Percentiles rank a stretch among this genome's conserved stretches.
Conservation (phyloP, 2,888 invertebrate genomes). For the Dilophus febrilis region DNA sequence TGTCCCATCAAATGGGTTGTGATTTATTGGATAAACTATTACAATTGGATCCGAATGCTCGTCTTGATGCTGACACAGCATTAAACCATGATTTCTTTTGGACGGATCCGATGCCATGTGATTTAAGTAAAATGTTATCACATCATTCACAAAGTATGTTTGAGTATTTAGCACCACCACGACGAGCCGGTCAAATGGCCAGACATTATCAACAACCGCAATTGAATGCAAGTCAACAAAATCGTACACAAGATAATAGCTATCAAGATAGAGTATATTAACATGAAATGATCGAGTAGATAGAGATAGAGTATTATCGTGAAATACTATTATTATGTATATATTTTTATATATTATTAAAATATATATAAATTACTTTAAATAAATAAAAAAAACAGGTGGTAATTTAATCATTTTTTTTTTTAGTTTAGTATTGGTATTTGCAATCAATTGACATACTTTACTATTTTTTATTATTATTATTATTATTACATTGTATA, state of each 20-base stretch:
- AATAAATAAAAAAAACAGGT: too few species aligned
- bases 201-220: slow-evolving; percentile 55
- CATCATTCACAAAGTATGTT: slow-evolving; percentile 88
- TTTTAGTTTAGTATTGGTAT: too few species aligned
- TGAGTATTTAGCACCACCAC: slow-evolving; percentile 68
- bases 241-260: slow-evolving; percentile 57
- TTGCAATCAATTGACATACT: too few species aligned
- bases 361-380: too few species aligned
- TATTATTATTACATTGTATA: too few species aligned
- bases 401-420: too few species aligned
- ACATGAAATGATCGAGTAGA: too few species aligned
- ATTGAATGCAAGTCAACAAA: slow-evolving; percentile 25
- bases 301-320: too few species aligned
- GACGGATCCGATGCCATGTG: slow-evolving; percentile 92
- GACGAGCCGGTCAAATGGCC: slow-evolving; percentile 49
- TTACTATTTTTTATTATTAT: too few species aligned
- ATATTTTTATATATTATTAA: too few species aligned
- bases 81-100: slow-evolving; percentile 97
- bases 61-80: slow-evolving; percentile 79
- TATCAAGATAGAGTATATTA: slow-evolving; percentile 77
- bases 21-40: slow-evolving; percentile 84
- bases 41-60: slow-evolving; percentile 77
- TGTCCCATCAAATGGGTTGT: slow-evolving; percentile 81
- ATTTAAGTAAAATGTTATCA: slow-evolving; percentile 78
- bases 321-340: too few species aligned